phyloP scores from a whole-genome alignment of 2,797 vertebrate species.

The Carduelis carduelis region DNA sequence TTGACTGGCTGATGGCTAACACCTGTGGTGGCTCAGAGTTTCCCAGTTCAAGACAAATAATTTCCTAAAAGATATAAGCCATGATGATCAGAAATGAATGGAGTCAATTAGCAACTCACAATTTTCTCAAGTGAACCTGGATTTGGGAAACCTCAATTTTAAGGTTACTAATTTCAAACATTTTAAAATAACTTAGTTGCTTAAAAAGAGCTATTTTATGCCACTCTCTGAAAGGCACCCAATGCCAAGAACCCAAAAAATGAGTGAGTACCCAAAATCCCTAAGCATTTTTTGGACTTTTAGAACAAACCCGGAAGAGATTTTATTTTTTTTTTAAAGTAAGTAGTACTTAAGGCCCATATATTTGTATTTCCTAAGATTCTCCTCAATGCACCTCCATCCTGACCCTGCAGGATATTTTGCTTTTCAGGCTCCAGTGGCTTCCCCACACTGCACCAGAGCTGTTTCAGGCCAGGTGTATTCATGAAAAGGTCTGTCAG shows the following conservation, averaged over 20 bases:
- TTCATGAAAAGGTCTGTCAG: neutral
- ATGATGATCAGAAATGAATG: neutral
- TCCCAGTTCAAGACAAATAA: neutral
- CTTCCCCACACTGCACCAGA: neutral
- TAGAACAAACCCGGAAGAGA: fast-evolving
- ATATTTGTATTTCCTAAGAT: neutral
- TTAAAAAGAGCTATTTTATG: neutral
- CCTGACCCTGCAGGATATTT: neutral
- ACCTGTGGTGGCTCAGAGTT: neutral
- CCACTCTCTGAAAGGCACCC: neutral
- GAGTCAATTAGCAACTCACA: fast-evolving
- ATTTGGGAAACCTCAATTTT: neutral
- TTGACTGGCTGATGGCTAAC: neutral
- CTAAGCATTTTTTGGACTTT: neutral
- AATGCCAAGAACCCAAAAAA: neutral
- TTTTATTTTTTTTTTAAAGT: neutral
- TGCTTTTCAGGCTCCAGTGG: neutral
- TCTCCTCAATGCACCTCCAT: neutral
- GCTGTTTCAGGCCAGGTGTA: neutral
- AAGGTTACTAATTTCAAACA: neutral
- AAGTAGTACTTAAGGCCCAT: neutral
- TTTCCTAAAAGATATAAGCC: neutral
- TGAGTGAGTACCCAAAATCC: neutral
- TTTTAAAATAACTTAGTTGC: neutral
- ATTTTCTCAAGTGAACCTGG: neutral